Evolutionary conservation across 1,140 invertebrate genomes (phyloP).

Genomic region (Adelges cooleyi): DNA sequence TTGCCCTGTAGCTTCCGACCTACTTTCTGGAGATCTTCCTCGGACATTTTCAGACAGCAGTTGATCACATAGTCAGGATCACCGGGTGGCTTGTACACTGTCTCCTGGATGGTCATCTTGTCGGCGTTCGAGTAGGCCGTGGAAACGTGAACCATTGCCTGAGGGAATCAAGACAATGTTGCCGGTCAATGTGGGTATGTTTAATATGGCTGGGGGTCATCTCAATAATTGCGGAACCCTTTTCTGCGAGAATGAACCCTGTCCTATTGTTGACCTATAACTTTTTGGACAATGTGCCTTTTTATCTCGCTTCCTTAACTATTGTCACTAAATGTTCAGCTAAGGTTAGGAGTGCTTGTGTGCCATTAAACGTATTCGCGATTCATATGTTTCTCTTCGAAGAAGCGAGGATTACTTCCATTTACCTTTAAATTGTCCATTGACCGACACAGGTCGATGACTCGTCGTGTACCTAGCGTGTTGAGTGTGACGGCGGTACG

Average conservation of each 20-base stretch:
- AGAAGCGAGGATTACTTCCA: too few species aligned
- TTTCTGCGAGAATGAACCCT: too few species aligned
- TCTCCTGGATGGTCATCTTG: conserved; percentile 53
- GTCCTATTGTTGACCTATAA: too few species aligned
- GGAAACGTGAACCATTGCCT: conserved; percentile 73
- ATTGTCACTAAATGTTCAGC: too few species aligned
- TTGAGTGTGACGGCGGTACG: conserved; percentile 37
- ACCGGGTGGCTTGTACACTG: conserved; percentile 54
- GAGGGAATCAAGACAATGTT: not conserved
- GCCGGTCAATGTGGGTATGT: too few species aligned
- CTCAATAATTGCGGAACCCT: too few species aligned
- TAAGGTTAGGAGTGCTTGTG: too few species aligned
- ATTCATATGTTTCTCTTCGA: too few species aligned
- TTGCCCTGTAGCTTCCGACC: conserved; percentile 47
- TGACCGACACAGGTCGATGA: conserved; percentile 38
- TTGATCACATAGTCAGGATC: conserved; percentile 51
- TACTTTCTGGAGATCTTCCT: conserved; percentile 47
- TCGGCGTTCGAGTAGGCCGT: conserved; percentile 80
- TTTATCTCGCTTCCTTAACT: too few species aligned
- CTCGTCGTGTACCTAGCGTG: conserved; percentile 36
- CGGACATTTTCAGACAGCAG: conserved; percentile 47
- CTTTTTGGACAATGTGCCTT: too few species aligned
- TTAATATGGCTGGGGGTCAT: too few species aligned
- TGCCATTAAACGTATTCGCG: too few species aligned
- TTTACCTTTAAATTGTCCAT: conserved; percentile 41